Base-by-base conservation (phyloP, 2,113 vertebrate species). In the Aepyceros melampus region DNA sequence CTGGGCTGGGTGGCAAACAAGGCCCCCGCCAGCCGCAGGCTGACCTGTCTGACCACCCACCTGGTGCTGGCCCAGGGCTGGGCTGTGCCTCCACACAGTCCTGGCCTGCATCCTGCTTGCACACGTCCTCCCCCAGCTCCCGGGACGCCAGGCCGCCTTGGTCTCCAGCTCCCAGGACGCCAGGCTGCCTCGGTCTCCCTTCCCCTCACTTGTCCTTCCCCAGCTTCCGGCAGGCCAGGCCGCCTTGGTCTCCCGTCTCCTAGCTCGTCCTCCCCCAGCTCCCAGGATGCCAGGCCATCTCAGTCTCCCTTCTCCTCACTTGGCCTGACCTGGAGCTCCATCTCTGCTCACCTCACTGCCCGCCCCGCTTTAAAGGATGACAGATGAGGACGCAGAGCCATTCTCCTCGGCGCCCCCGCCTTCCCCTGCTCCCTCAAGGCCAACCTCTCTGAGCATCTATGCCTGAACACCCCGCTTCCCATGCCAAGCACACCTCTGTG, bases 1-100 rank as follows among this genome's bases (percentile, higher is more conserved):
- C 2, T 5, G 47, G 13, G 19, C 25, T 25, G 9, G 5, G 4
- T 11, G 13, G 43, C 1, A 3, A 7, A 53, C 1, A 29, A 71
- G 49, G 27, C 15, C n/a, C 47, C 55, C 14, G 21, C 12, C 21
- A 79, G 17, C 33, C 3, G 5, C 13, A 16, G 0, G 2, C 3
- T 0, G 2, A 25, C 1, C 12, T 2, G 3, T 36, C 88, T 12
- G 17, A 47, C 7, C 31, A 19, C 2, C 47, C 14, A 0, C 45
- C n/a, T 5, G 19, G 62, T 2, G 12, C 13, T 1, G 56, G 4
- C 7, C 5, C 0, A 12, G 8, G 21, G 19, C n/a, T 27, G n/a
- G 55, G 16, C 47, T 40, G 31, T 3, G 2, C 79, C 4, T 11
- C 36, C 4, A 2, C 2, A 16, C 4, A 3, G 36, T 14, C n/a